phyloP scores from a whole-genome alignment of 2,797 vertebrate genomes.

The Perodicticus potto region DNA sequence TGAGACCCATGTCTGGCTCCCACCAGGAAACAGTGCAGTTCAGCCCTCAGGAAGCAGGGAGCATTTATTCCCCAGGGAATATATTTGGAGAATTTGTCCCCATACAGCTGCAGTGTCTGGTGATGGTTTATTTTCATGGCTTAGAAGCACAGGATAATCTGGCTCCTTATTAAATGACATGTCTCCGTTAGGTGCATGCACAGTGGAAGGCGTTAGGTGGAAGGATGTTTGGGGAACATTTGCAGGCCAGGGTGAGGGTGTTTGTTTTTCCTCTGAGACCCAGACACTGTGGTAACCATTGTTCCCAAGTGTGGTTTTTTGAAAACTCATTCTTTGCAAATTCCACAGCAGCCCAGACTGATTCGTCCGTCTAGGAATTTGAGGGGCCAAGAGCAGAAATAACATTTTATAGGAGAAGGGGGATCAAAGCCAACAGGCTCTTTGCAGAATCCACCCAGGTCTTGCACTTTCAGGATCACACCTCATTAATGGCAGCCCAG shows the following conservation, averaged over 20 bases:
- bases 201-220: not conserved
- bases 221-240: not conserved
- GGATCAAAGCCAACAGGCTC: not conserved
- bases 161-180: not conserved
- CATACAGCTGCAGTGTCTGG: not conserved
- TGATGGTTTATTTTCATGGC: not conserved
- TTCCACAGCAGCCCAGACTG: slow-evolving; percentile 50
- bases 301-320: slow-evolving; percentile 64
- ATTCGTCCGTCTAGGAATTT: slow-evolving; percentile 79
- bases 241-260: not conserved
- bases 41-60: too few species aligned
- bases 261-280: slow-evolving; percentile 44
- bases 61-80: not conserved
- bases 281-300: slow-evolving; percentile 77
- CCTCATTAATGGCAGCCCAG: slow-evolving; percentile 48
- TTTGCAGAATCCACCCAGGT: slow-evolving; percentile 35
- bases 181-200: not conserved
- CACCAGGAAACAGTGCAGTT: too few species aligned
- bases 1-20: rapidly evolving
- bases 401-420: slow-evolving; percentile 68
- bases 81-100: not conserved
- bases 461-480: slow-evolving; percentile 47
- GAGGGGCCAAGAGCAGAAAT: slow-evolving; percentile 64
- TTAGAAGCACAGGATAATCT: not conserved
- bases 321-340: slow-evolving; percentile 74